phyloP scores from a whole-genome alignment of 2,113 vertebrate genomes.

The Barnardius zonarius region DNA sequence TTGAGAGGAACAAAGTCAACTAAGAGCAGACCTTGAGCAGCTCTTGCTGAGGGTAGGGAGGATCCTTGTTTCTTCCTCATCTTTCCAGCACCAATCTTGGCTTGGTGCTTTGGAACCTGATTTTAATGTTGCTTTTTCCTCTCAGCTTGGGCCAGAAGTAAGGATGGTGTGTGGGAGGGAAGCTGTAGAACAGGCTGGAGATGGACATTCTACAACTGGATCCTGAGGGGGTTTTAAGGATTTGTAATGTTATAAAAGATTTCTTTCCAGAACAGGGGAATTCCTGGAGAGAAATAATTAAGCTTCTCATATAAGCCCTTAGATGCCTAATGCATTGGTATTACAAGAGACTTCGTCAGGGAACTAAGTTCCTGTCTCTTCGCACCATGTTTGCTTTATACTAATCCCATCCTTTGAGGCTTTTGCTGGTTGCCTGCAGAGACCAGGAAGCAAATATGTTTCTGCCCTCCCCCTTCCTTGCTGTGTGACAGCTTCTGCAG shows the following conservation, averaged over 20 bases:
- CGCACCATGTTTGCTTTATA: not conserved
- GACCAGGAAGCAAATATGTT: not conserved
- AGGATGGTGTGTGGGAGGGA: not conserved
- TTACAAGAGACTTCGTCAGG: not conserved
- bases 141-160: not conserved
- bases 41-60: not conserved
- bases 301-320: not conserved
- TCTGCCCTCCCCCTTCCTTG: not conserved
- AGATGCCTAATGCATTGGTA: not conserved
- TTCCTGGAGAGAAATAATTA: not conserved
- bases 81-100: not conserved
- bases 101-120: not conserved
- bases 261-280: not conserved
- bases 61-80: not conserved
- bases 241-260: not conserved
- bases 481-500: not conserved
- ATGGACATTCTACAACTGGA: not conserved
- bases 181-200: not conserved
- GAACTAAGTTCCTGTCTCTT: not conserved
- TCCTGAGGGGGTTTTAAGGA: not conserved
- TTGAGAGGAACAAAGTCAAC: not conserved
- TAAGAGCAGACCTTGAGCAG: not conserved
- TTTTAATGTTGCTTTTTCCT: not conserved
- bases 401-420: not conserved
- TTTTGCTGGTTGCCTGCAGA: not conserved